Evolutionary conservation across 2,113 vertebrate genomes (phyloP).

Genomic region (Rhabdomys dilectus): DNA sequence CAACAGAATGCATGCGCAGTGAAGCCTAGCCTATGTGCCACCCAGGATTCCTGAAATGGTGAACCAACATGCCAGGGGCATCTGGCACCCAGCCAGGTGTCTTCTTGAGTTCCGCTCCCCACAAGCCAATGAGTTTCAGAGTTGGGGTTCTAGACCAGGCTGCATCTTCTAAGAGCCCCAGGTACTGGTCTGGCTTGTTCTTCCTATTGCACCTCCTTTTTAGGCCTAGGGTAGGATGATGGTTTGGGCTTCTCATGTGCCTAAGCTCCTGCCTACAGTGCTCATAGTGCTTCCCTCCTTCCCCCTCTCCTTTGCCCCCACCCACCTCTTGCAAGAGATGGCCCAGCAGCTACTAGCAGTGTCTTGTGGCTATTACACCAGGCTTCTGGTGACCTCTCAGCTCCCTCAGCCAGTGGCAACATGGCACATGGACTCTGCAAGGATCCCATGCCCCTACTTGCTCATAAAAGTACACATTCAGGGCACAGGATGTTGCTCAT

Average conservation of each 20-base stretch:
- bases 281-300: conserved; percentile 57
- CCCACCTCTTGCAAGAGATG: conserved; percentile 81
- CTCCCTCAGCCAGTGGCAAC: conserved; percentile 68
- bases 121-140: neutral
- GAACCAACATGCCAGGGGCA: too few relatives aligned
- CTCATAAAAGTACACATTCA: conserved; percentile 83
- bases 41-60: too few relatives aligned
- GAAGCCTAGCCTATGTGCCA: too few relatives aligned
- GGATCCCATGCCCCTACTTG: conserved; percentile 86
- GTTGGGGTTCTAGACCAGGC: neutral
- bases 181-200: neutral
- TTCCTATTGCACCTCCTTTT: neutral
- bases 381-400: conserved; percentile 85
- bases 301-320: too few relatives aligned
- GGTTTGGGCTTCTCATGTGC: neutral
- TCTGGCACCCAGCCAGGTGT: too few relatives aligned
- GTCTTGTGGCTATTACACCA: conserved; percentile 86
- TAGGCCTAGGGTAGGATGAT: neutral
- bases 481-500: conserved; percentile 52
- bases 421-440: conserved; percentile 79
- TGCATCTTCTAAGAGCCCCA: neutral
- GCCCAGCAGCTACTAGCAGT: conserved; percentile 87
- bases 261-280: too few relatives aligned
- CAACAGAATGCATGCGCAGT: too few relatives aligned
- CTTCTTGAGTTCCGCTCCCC: too few relatives aligned